Evolutionary conservation across 2,888 invertebrate species (phyloP), one percentile per base, ranked within the genome.

Genomic region (Hydrotaea cyrtoneurina): DNA sequence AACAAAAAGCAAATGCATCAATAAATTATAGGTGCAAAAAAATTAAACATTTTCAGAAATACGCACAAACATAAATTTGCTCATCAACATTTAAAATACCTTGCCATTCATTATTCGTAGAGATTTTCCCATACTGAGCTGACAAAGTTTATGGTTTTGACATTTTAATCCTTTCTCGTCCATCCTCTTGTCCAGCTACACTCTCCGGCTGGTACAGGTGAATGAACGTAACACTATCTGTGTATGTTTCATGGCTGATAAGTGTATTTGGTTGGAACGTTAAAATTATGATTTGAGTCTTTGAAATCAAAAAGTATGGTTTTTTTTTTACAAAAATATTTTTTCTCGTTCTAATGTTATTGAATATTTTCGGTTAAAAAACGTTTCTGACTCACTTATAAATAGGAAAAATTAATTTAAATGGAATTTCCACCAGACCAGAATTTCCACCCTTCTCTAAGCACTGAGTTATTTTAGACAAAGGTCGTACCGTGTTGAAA

Each of bases 161-260:
- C 39, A 66, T 66, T 66, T 66, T 66, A 66, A 66, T 66, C 66
- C 66, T 43, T 66, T 43, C 43, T 43, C 36, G 64, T 59, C 11
- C 39, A 19, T 19, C 55, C 10, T 53, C 53, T 17, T 5, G 13
- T 19, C 15, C 53, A 53, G 15, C 13, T 10, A 39, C 11, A 1
- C 39, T 5, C 53, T 53, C 17, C 4, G 2, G 53, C 53, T 53
- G 7, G 19, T 39, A 11, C n/a, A 2, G 19, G 19, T 53, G 53
- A 53, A 17, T 53, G 53, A 17, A n/a, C 4, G 53, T 31, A 7
- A 31, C 3, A 4, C 7, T 31, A 31, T 31, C 43, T 3, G 43
- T 10, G 10, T 11, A 43, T 43, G 13, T 7, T 43, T 2, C 10
- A 43, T 3, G 11, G 10, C 2, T 43, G 15, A 11, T 43, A 43